Evolutionary conservation across 2,797 vertebrate species (phyloP).

Genomic region (Cheirogaleus major): DNA sequence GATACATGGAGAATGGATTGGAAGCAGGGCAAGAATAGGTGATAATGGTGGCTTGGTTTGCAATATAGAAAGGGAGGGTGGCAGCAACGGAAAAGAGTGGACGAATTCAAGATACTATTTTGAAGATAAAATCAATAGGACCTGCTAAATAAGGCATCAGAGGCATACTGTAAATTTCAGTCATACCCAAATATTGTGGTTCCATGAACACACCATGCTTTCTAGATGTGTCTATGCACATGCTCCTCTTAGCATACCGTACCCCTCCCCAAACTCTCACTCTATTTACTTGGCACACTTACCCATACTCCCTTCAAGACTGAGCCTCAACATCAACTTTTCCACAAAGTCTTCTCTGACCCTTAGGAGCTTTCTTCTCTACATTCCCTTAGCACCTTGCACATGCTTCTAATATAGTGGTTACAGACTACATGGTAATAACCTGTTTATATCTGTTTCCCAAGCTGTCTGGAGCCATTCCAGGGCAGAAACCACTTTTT

Average conservation of each 20-base stretch:
- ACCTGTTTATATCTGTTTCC: background rate
- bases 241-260: background rate
- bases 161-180: background rate
- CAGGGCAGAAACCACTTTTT: background rate
- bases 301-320: background rate
- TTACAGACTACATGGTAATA: background rate
- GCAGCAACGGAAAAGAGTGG: background rate
- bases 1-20: background rate
- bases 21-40: background rate
- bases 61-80: background rate
- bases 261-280: background rate
- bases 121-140: background rate
- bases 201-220: background rate
- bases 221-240: background rate
- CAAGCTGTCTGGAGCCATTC: background rate
- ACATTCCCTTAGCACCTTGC: background rate
- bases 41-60: background rate
- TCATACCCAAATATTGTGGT: background rate
- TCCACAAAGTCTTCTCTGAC: background rate
- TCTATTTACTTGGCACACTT: background rate
- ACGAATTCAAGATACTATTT: background rate
- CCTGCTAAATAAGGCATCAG: background rate
- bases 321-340: background rate
- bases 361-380: background rate
- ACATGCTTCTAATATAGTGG: background rate